Evolutionary conservation across 2,888 invertebrate species (phyloP), one percentile per base, ranked within the genome.

Genomic region (Operophtera brumata): DNA sequence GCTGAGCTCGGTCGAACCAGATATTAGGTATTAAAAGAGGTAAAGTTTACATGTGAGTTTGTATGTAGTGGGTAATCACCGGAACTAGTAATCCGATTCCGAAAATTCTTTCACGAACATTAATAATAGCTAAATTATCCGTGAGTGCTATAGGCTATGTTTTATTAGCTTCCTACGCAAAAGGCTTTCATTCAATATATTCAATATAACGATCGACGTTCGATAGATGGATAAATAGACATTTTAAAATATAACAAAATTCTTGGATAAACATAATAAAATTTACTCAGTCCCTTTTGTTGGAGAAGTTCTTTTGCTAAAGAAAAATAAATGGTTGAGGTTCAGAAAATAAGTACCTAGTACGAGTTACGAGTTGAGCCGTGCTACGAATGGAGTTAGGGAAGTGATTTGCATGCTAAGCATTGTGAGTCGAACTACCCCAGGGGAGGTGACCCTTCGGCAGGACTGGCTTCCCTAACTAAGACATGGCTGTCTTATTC

Each of bases 381-480:
- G 59, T 62, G 55, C 54, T 58, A 59, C 55, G 57, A 30, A 43
- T 46, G 58, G 71, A 76, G 73, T 78, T 75, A 59, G 61, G 57
- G 52, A 69, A 76, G 67, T 70, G 64, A 77, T 77, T 77, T 77
- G 73, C 75, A 79, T 80, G 69, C 62, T 69, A 71, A 77, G 68
- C 67, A 70, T 67, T 64, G 61, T 59, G 57, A 67, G 57, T 30
- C 41, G 41, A 66, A 63, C 57, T 60, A 56, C 59, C 47, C 45
- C 36, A 6, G 6, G 60, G 60, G 53, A 63, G 52, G 42, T 51
- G 55, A 49, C 42, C 56, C 48, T 40, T 39, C 32, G 41, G 44
- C 34, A 52, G 47, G 52, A 50, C 61, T 48, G 42, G 40, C 40
- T 53, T 48, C 47, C 47, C 52, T 47, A 49, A 59, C 47, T 54